These are phyloP conservation scores for Acheta domesticus DNA, from an alignment of 2,888 invertebrate genomes.

Conservation along the genomic window DNA sequence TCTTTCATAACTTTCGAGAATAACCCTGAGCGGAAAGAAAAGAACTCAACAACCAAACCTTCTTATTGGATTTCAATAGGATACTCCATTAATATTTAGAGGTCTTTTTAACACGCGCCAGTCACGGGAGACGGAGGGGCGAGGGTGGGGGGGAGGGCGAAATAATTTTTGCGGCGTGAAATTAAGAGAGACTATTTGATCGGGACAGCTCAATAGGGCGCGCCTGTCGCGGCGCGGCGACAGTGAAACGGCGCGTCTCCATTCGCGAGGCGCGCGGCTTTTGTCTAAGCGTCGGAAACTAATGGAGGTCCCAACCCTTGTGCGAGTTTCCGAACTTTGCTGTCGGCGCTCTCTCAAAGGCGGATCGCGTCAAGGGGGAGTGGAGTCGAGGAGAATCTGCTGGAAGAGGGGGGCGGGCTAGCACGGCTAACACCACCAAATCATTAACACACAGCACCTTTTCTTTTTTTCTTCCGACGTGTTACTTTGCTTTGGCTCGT, in stretches of 20 bases:
- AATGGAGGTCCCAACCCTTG: not conserved
- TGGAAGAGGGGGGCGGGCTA: too few relatives aligned
- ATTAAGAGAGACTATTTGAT: not conserved
- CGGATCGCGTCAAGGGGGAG: too few relatives aligned
- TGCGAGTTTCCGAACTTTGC: not conserved
- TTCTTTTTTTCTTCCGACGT: too few relatives aligned
- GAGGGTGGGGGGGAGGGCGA: not conserved
- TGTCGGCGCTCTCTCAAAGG: too few relatives aligned
- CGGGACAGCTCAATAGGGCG: not conserved
- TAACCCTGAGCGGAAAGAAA: not conserved
- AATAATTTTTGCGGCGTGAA: not conserved
- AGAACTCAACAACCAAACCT: not conserved
- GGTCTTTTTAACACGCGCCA: not conserved
- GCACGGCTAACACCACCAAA: too few relatives aligned
- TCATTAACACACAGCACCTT: too few relatives aligned
- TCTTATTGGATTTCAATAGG: not conserved
- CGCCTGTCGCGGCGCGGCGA: not conserved
- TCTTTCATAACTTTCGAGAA: too few relatives aligned
- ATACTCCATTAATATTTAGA: conserved; percentile 11
- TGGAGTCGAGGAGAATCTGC: too few relatives aligned
- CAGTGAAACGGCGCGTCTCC: not conserved
- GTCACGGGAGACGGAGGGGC: not conserved
- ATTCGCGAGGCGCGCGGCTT: not conserved
- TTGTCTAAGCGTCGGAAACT: conserved; percentile 10
- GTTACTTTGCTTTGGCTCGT: too few relatives aligned